Base-by-base conservation (phyloP, 1,140 invertebrate genomes). In the Ditylenchus dipsaci region DNA sequence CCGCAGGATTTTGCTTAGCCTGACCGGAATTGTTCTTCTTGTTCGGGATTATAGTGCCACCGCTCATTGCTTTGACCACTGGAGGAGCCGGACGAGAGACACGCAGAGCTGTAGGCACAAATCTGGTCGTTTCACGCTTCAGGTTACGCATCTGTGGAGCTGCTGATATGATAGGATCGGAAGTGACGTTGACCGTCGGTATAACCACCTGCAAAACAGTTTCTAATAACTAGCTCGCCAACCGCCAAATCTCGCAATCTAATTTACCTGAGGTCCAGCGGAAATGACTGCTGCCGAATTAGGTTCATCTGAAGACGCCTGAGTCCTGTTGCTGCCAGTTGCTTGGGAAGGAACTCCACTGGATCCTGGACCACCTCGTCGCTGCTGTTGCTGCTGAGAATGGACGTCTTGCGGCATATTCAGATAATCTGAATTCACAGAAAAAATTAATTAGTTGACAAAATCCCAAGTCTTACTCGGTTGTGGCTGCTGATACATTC, bases 111-210 rank as follows among this genome's bases (percentile, higher is more conserved):
- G 68, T 70, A 11, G 68, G 68, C 19, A 70, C 68, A 67, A 70
- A 70, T 11, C 65, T 64, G 33, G 68, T 70, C 5, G 68, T 59
- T 56, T 70, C 68, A 27, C 59, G 49, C 33, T 60, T 64, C 23
- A 70, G 27, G 59, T 70, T 70, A 26, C 68, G 47, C 63, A 70
- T 70, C 68, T 70, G 68, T 19, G 68, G 68, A 1, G 33, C 66
- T 9, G 62, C 68, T n/a, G 68, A 71, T 1, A 70, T 70, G 23
- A 43, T 38, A 33, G 49, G 13, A 8, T 33, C 45, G n/a, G n/a
- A n/a, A 13, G 38, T 9, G 11, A 45, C 63, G 43, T 70, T 56
- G 9, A 43, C 45, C 26, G 19, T 29, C 29, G 47, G 49, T 59
- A 69, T 70, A 7, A 60, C 27, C 1, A 70, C 68, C 68, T 70